A percentile compares a stretch with the other conserved stretches of the same genome.
Conservation (phyloP, 2,797 vertebrate genomes). For the Iguana delicatissima region DNA sequence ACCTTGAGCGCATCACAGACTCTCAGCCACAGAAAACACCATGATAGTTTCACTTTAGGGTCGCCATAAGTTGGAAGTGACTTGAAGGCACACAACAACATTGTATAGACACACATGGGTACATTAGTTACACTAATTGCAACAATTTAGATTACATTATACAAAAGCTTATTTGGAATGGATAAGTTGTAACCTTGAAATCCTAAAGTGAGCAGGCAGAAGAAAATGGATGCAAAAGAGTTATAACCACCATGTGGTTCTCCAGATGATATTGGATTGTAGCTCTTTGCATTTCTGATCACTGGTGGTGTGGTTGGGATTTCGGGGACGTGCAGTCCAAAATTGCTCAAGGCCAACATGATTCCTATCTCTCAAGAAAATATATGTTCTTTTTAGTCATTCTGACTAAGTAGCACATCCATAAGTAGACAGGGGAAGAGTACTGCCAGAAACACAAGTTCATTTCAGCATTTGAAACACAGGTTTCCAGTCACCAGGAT, state of each 20-base stretch:
- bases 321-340: no score
- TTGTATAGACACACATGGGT: background rate
- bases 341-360: no score
- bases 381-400: background rate
- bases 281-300: no score
- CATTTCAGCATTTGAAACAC: background rate
- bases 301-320: no score
- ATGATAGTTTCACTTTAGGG: no score
- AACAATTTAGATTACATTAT: background rate
- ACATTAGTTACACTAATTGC: background rate
- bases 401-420: background rate
- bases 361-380: background rate
- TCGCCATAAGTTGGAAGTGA: no score
- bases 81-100: no score
- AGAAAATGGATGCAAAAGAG: background rate
- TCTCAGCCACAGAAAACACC: no score
- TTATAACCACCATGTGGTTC: background rate
- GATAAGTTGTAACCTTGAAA: fast-evolving
- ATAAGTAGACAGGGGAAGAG: background rate
- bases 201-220: background rate
- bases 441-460: background rate
- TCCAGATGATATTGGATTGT: no score
- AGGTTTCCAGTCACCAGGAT: background rate
- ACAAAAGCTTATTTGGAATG: background rate
- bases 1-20: no score